phyloP scores from a whole-genome alignment of 2,888 invertebrate species.

The Dermolepida albohirtum region DNA sequence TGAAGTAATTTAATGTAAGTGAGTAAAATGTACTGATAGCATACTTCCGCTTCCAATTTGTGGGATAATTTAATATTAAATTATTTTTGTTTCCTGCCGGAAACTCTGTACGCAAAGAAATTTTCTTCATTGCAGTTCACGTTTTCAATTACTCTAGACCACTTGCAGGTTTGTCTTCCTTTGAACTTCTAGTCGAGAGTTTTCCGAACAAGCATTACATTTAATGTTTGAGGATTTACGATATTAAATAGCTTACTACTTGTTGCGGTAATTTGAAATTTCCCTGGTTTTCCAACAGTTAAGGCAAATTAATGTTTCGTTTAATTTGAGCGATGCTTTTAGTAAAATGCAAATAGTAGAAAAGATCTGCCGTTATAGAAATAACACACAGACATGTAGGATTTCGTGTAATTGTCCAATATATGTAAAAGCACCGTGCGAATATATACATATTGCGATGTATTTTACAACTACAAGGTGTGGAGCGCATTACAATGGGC shows the following conservation, averaged over 20 bases:
- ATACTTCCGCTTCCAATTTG: not conserved
- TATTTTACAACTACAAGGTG: too few relatives aligned
- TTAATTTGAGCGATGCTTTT: not conserved
- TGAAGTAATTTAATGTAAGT: conserved; percentile 17
- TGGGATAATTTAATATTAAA: conserved; percentile 13
- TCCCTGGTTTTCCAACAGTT: not conserved
- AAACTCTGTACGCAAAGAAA: conserved; percentile 2
- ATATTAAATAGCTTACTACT: conserved; percentile 22
- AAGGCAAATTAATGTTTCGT: conserved; percentile 2
- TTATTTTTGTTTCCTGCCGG: conserved; percentile 2
- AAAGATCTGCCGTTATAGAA: too few relatives aligned
- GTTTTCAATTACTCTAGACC: conserved; percentile 22
- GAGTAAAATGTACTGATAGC: not conserved
- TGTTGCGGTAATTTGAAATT: conserved; percentile 10
- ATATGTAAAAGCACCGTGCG: too few relatives aligned
- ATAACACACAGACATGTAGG: too few relatives aligned
- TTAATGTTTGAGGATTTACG: conserved; percentile 16
- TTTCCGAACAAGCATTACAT: conserved; percentile 25
- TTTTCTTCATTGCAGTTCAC: conserved; percentile 2
- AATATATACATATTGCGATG: too few relatives aligned
- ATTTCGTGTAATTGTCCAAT: too few relatives aligned
- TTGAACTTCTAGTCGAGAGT: conserved; percentile 16
- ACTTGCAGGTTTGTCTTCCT: conserved; percentile 2
- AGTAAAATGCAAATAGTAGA: too few relatives aligned
- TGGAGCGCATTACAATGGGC: too few relatives aligned